Percentiles rank a stretch among this genome's conserved stretches.
Evolutionary conservation across 2,888 invertebrate species (phyloP).

Genomic region (Plebejus melissa): DNA sequence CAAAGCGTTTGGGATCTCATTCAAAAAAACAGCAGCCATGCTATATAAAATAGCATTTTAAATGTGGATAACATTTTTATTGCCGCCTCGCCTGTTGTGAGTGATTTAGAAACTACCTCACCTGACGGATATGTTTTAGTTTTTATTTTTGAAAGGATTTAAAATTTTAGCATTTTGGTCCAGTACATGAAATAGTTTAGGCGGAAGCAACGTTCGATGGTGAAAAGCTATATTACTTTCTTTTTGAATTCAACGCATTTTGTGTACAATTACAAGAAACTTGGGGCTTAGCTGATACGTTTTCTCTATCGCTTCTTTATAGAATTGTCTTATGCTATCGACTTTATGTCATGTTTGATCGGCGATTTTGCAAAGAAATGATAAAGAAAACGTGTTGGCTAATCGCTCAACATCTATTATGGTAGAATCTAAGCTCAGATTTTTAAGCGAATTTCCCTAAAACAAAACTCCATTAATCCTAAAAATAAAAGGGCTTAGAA

Average conservation of each 20-base stretch:
- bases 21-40: not conserved
- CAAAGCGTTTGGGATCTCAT: not conserved
- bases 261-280: not conserved
- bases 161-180: not conserved
- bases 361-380: no score
- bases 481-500: not conserved
- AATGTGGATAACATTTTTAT: not conserved
- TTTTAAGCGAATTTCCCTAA: not conserved
- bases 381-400: no score
- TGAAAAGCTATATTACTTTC: no score
- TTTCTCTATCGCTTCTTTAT: no score
- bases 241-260: not conserved
- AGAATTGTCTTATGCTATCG: no score
- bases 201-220: not conserved
- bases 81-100: not conserved
- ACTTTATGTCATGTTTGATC: no score
- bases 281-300: no score
- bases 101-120: constrained; percentile 12
- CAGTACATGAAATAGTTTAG: not conserved
- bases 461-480: not conserved
- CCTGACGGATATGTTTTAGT: constrained; percentile 1
- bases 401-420: no score
- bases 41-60: not conserved
- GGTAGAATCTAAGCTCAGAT: no score
- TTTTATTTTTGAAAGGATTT: not conserved